These are phyloP conservation scores for Acrossocheilus fasciatus DNA, from an alignment of 2,797 vertebrate genomes.

Conservation along the genomic window DNA sequence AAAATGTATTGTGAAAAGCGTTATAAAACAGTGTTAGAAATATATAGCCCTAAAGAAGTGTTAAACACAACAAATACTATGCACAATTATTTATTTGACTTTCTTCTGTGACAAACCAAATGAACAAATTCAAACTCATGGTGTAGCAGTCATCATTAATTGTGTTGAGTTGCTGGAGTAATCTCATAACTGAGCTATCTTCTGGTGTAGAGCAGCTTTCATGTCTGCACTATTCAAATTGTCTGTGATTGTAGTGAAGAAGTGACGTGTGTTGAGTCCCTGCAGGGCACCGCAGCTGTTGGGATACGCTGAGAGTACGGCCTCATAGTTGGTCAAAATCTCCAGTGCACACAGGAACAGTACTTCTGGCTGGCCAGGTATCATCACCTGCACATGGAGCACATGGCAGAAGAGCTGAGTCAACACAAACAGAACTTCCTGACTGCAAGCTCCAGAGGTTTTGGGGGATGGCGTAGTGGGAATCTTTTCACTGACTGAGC, in stretches of 20 bases:
- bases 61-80: background rate
- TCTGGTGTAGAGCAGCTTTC: conserved; percentile 88
- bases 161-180: background rate
- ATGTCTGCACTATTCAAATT: conserved; percentile 80
- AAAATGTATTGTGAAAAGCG: background rate
- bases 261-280: conserved; percentile 86
- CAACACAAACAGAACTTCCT: conserved; percentile 89
- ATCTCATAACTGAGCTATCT: conserved; percentile 81
- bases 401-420: conserved; percentile 94
- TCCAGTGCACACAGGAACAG: conserved; percentile 89
- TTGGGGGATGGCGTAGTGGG: conserved; percentile 46
- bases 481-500: conserved; percentile 72
- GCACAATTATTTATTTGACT: conserved; percentile 20
- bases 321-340: conserved; percentile 87
- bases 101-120: conserved; percentile 10
- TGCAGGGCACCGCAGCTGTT: conserved; percentile 79
- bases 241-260: conserved; percentile 86
- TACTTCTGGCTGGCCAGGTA: conserved; percentile 74
- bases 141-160: background rate
- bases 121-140: background rate
- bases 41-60: background rate
- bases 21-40: background rate
- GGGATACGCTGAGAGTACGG: conserved; percentile 73
- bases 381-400: conserved; percentile 93
- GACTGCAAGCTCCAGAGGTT: conserved; percentile 54